phyloP scores from a whole-genome alignment of 2,797 vertebrate genomes.

The Lemur catta region DNA sequence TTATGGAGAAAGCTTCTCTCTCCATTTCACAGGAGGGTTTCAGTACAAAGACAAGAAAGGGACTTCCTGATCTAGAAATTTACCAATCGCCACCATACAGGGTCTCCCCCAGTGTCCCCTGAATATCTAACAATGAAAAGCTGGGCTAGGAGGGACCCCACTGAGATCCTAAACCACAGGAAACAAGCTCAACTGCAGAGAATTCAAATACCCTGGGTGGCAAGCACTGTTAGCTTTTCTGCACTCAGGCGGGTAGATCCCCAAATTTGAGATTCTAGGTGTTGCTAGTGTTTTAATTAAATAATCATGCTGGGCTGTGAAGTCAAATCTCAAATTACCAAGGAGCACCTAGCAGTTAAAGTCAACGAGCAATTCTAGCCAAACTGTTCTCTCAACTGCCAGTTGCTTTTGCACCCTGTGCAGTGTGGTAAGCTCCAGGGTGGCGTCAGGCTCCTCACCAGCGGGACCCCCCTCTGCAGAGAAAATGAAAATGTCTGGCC shows the following conservation, averaged over 20 bases:
- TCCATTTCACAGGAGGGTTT: not conserved
- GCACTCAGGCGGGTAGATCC: too few relatives aligned
- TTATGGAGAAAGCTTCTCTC: not conserved
- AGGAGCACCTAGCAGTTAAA: not conserved
- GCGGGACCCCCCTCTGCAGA: not conserved
- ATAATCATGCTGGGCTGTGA: not conserved
- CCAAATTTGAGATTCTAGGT: not conserved
- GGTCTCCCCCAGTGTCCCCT: not conserved
- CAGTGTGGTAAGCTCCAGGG: not conserved
- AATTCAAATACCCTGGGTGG: not conserved
- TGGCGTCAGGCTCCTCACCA: not conserved
- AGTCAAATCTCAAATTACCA: conserved; percentile 1
- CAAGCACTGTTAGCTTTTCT: not conserved
- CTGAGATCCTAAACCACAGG: not conserved
- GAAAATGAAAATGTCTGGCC: not conserved
- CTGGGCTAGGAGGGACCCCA: not conserved
- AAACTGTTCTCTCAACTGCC: not conserved
- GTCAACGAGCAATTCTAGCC: not conserved
- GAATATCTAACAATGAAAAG: not conserved
- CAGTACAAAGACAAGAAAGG: not conserved
- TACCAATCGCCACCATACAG: not conserved
- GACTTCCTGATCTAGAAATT: not conserved
- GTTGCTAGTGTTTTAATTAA: not conserved
- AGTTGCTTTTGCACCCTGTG: not conserved
- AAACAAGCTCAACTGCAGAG: not conserved